Percentiles rank a stretch among this genome's conserved stretches.
Evolutionary conservation across 2,113 vertebrate genomes (phyloP).

Genomic region (Vimba vimba): DNA sequence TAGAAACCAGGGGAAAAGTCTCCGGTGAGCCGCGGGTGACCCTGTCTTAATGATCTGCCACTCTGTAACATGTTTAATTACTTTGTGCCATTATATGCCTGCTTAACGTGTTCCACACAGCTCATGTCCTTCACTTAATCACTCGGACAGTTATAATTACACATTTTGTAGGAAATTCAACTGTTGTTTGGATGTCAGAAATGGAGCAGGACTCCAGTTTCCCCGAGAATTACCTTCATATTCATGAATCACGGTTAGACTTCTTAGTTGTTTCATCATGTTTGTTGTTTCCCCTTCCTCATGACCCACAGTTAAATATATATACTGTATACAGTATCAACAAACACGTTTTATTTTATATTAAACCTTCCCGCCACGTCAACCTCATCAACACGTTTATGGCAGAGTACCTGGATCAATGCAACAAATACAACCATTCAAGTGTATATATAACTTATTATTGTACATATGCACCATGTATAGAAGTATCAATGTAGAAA

Average conservation of each 20-base stretch:
- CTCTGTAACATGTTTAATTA: not conserved
- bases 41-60: not conserved
- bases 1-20: not conserved
- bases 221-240: not conserved
- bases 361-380: not conserved
- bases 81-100: too few species aligned
- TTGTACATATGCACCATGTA: conserved; percentile 77
- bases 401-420: conserved; percentile 4
- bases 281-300: not conserved
- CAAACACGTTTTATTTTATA: not conserved
- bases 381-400: not conserved
- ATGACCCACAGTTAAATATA: not conserved
- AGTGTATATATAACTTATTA: conserved; percentile 86
- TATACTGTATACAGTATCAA: not conserved
- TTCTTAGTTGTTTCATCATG: not conserved
- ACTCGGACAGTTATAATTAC: not conserved
- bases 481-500: conserved; percentile 66
- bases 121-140: not conserved
- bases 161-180: not conserved
- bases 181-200: not conserved
- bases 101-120: not conserved
- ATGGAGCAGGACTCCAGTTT: conserved; percentile 11
- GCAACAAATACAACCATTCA: conserved; percentile 58
- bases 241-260: too few species aligned
- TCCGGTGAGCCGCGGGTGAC: not conserved